Percentiles rank a stretch among this genome's conserved stretches.
Conservation (phyloP, 2,113 vertebrate genomes). For the Engystomops pustulosus region DNA sequence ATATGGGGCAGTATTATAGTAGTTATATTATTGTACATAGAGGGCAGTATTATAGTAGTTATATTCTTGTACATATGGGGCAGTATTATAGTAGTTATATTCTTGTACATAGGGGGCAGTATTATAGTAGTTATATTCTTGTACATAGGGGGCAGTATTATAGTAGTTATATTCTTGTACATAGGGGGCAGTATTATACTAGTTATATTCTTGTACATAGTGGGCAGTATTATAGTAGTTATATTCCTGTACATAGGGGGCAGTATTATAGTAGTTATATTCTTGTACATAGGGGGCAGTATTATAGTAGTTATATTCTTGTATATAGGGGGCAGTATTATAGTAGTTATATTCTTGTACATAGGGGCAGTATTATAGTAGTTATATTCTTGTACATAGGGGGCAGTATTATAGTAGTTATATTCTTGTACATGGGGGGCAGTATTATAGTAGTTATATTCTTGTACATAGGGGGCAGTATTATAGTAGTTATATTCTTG, state of each 20-base stretch:
- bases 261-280: slow-evolving; percentile 9
- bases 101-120: not conserved
- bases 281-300: slow-evolving; percentile 1
- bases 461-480: not conserved
- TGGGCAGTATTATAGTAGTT: too few species aligned
- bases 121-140: too few species aligned
- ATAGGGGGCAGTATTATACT: not conserved
- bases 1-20: too few species aligned
- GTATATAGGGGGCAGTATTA: not conserved
- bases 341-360: not conserved
- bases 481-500: slow-evolving; percentile 1
- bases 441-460: slow-evolving; percentile 8
- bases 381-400: slow-evolving; percentile 16
- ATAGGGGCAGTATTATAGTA: not conserved
- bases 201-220: slow-evolving; percentile 2
- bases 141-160: too few species aligned
- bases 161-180: too few species aligned
- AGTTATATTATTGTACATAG: too few species aligned
- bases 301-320: not conserved
- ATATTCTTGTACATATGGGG: not conserved
- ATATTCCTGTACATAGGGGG: not conserved
- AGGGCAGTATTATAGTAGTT: not conserved
- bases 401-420: not conserved
- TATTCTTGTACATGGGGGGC: not conserved
- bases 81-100: slow-evolving; percentile 2